phyloP scores from a whole-genome alignment of 2,888 invertebrate genomes.

The Cecidostiba fungosa region DNA sequence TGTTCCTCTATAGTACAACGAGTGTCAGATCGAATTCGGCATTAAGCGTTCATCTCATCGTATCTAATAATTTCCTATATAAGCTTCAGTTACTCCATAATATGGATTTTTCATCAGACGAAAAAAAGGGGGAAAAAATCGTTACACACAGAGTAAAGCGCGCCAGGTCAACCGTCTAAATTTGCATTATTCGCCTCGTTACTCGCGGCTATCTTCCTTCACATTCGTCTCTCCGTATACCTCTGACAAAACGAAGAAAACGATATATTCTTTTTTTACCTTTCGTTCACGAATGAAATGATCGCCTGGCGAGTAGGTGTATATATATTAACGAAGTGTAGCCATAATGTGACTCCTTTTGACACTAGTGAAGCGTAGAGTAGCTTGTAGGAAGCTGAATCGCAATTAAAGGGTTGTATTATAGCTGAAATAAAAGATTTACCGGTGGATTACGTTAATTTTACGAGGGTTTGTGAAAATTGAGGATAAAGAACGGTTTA shows the following conservation, averaged over 20 bases:
- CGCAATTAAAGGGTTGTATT: background rate
- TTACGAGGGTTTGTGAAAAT: background rate
- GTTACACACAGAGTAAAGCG: background rate
- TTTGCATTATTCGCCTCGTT: constrained; percentile 48
- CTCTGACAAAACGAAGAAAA: background rate
- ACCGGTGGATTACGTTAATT: constrained; percentile 1
- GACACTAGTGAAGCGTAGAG: background rate
- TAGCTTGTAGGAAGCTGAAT: background rate
- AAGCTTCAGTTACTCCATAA: background rate
- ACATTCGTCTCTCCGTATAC: background rate
- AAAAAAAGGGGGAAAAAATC: background rate
- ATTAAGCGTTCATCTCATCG: background rate
- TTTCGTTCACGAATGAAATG: background rate
- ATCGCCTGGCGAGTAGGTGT: background rate
- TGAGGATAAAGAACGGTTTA: background rate
- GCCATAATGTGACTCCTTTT: background rate
- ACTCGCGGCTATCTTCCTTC: background rate
- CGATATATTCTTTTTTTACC: background rate
- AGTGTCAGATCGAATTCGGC: too few relatives aligned
- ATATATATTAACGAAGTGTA: background rate
- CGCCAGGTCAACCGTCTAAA: constrained; percentile 35
- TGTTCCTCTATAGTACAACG: too few relatives aligned
- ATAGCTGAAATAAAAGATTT: background rate
- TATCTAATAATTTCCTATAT: background rate
- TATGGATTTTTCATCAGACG: background rate